Conservation (phyloP, 2,888 invertebrate genomes). For the Oligia latruncula region DNA sequence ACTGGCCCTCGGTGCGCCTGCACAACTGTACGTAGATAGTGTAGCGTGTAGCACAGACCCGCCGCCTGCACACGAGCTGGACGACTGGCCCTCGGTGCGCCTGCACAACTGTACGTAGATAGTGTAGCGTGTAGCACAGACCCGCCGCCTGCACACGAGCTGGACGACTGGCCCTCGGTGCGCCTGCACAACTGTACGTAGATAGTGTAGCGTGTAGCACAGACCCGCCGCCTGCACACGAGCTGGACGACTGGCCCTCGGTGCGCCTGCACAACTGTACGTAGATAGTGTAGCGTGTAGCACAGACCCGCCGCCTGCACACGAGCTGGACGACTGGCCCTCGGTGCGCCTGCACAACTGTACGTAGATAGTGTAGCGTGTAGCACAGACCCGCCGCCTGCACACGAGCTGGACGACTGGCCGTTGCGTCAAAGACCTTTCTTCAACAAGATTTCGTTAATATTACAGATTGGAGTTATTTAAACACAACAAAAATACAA, state of each 20-base stretch:
- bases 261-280: constrained; percentile 75
- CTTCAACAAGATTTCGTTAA: not conserved
- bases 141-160: not conserved
- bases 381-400: no score
- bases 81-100: constrained; percentile 30
- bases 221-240: not conserved
- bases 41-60: not conserved
- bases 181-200: constrained; percentile 48
- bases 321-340: no score
- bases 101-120: constrained; percentile 43
- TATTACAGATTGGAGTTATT: not conserved
- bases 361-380: constrained; percentile 50
- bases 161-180: constrained; percentile 26
- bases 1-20: constrained; percentile 82
- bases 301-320: not conserved
- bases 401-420: not conserved
- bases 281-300: constrained; percentile 40
- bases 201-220: constrained; percentile 12
- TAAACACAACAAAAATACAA: not conserved
- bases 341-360: constrained; percentile 47
- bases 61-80: constrained; percentile 1
- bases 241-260: constrained; percentile 79
- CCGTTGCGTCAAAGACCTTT: constrained; percentile 36
- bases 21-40: constrained; percentile 66
- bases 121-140: constrained; percentile 2